Evolutionary conservation across 2,888 invertebrate genomes (phyloP).

Genomic region (Malthinus seriepunctatus): DNA sequence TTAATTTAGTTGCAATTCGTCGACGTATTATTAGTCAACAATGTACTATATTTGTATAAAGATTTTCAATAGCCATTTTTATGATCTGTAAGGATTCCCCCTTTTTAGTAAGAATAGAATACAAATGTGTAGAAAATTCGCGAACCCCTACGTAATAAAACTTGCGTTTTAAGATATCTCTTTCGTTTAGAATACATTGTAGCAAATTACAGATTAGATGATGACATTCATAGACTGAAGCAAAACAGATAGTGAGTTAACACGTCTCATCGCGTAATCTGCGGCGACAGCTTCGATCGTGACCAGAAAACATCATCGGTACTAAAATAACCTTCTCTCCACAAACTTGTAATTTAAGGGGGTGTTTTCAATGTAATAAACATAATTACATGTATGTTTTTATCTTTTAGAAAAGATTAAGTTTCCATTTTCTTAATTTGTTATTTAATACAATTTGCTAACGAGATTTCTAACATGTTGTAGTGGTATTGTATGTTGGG

Average conservation of each 20-base stretch:
- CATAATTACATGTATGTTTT: too few relatives aligned
- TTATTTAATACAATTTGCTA: too few relatives aligned
- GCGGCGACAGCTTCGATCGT: constrained; percentile 54
- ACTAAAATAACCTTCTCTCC: constrained; percentile 21
- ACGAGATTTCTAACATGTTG: too few relatives aligned
- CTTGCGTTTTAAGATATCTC: constrained; percentile 8
- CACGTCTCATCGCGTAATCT: constrained; percentile 53
- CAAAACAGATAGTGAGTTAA: constrained; percentile 52
- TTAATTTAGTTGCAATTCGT: too few relatives aligned
- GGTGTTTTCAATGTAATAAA: too few relatives aligned
- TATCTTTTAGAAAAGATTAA: too few relatives aligned
- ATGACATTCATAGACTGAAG: constrained; percentile 37
- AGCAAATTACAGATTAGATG: constrained; percentile 27
- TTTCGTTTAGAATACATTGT: constrained; percentile 18
- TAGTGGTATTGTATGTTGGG: too few relatives aligned
- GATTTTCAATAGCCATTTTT: too few relatives aligned
- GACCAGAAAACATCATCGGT: constrained; percentile 51
- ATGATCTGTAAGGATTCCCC: too few relatives aligned
- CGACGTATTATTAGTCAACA: too few relatives aligned
- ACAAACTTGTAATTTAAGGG: constrained; percentile 12
- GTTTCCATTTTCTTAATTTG: too few relatives aligned
- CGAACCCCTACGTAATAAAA: constrained; percentile 12
- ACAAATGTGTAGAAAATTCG: constrained; percentile 6
- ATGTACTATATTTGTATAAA: too few relatives aligned
- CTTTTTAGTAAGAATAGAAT: background rate